phyloP scores from a whole-genome alignment of 2,113 vertebrate genomes.

The Nyctibius bracteatus region DNA sequence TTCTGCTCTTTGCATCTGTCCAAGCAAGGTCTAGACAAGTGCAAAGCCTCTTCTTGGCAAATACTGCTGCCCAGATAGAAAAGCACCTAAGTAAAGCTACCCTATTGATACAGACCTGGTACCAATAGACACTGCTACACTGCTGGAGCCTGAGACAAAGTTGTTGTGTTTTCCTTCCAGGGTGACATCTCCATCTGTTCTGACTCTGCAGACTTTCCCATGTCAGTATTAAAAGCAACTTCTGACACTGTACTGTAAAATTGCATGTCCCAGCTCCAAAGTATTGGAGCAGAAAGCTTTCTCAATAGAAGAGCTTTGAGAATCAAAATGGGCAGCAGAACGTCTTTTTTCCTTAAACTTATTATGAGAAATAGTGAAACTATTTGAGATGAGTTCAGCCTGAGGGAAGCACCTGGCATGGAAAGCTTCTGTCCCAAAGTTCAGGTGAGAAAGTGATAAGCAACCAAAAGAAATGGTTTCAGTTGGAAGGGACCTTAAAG shows the following conservation, averaged over 20 bases:
- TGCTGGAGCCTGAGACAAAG: neutral
- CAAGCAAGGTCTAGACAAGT: neutral
- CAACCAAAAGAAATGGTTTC: neutral
- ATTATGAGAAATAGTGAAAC: neutral
- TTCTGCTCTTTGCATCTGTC: neutral
- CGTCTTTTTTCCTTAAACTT: neutral
- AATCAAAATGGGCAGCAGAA: neutral
- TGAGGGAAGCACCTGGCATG: neutral
- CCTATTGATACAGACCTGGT: fast-evolving
- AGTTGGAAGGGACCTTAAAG: too few species aligned
- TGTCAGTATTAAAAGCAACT: neutral
- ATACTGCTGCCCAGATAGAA: neutral
- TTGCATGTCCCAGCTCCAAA: neutral
- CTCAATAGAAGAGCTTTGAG: neutral
- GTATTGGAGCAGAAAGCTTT: neutral
- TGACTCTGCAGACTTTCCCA: neutral
- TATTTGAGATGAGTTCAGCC: neutral
- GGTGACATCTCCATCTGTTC: neutral
- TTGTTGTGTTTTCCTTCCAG: neutral
- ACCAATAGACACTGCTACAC: neutral
- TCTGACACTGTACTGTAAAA: neutral
- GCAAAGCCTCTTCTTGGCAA: neutral
- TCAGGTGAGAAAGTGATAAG: neutral
- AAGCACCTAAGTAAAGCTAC: neutral
- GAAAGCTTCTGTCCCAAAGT: neutral